Evolutionary conservation across 2,797 vertebrate species (phyloP).

Genomic region (Micromesistius poutassou): DNA sequence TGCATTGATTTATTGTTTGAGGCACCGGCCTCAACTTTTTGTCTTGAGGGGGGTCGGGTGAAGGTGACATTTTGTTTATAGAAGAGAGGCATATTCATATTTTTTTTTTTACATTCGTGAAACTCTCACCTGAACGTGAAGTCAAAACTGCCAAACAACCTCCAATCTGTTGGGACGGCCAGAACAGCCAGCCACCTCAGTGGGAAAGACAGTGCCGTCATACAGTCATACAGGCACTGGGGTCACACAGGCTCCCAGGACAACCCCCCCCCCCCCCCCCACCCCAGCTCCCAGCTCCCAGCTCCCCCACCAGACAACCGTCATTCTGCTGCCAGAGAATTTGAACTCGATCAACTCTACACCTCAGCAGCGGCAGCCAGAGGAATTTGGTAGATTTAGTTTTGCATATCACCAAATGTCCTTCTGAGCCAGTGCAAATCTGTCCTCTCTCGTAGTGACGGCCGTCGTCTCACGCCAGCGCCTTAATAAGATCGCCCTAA

Average conservation of each 20-base stretch:
- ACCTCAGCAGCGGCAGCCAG: neutral
- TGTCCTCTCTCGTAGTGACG: neutral
- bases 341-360: neutral
- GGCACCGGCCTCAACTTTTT: neutral
- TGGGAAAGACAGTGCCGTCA: neutral
- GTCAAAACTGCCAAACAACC: neutral
- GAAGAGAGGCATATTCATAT: neutral
- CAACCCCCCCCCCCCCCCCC: neutral
- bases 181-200: neutral
- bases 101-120: too few relatives aligned
- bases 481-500: neutral
- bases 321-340: neutral
- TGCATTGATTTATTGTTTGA: neutral
- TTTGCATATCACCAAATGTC: neutral
- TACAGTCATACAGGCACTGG: too few relatives aligned
- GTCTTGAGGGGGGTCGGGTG: neutral
- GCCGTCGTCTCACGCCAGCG: neutral
- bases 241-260: neutral
- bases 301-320: neutral
- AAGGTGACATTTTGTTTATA: neutral
- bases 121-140: neutral
- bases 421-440: neutral
- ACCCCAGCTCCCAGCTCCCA: too few relatives aligned
- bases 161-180: neutral
- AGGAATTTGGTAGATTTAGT: neutral